Conservation (phyloP, 1,140 invertebrate genomes). For the Charaxes varanes region DNA sequence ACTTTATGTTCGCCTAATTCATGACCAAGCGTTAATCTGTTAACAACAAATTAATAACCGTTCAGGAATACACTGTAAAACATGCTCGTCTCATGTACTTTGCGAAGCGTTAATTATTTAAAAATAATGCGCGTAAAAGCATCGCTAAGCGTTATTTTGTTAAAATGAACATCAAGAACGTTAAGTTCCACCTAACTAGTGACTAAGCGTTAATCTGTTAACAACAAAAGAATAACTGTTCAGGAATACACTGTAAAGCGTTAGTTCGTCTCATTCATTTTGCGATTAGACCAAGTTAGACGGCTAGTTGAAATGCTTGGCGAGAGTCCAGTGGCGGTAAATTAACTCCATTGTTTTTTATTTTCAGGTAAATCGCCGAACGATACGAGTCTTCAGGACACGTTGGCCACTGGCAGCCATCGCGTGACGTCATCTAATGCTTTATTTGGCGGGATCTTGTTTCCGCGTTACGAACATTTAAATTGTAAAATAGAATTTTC, state of each 20-base stretch:
- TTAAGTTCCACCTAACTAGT: too few species aligned
- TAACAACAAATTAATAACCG: too few species aligned
- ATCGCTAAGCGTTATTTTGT: too few species aligned
- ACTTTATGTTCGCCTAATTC: too few species aligned
- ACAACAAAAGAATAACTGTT: conserved; percentile 62
- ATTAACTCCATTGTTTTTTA: conserved; percentile 66
- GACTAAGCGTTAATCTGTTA: too few species aligned
- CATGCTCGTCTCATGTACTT: too few species aligned
- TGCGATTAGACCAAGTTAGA: conserved; percentile 61
- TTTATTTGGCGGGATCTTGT: conserved; percentile 22
- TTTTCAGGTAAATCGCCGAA: conserved; percentile 71
- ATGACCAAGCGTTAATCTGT: too few species aligned
- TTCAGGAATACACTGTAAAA: too few species aligned
- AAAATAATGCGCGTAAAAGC: too few species aligned
- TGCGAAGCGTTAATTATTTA: too few species aligned
- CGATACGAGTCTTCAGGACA: conserved; percentile 41
- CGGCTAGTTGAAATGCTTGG: conserved; percentile 66
- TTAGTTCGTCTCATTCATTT: conserved; percentile 60
- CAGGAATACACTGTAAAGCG: conserved; percentile 44
- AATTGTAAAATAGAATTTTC: conserved; percentile 14
- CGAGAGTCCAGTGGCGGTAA: conserved; percentile 59
- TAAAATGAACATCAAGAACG: too few species aligned
- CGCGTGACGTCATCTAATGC: conserved; percentile 29
- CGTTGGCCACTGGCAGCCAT: conserved; percentile 26
- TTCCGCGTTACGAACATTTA: conserved; percentile 13